These are phyloP conservation scores for Styela clava DNA, from an alignment of 23 tunicate genomes.

Conservation along the genomic window DNA sequence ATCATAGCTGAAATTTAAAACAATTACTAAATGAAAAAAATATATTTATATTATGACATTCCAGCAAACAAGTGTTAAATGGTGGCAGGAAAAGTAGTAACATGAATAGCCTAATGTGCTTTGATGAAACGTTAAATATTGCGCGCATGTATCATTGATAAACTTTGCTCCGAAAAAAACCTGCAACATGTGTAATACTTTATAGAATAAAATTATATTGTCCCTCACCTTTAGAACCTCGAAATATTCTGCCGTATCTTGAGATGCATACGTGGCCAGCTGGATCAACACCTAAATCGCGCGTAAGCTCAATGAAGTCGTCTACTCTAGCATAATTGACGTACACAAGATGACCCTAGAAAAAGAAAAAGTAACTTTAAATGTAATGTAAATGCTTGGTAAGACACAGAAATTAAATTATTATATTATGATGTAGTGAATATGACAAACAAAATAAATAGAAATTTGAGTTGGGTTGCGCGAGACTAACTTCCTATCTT, in stretches of 20 bases:
- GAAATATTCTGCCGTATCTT: conserved; percentile 75
- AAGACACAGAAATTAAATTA: neutral
- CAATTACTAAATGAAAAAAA: neutral
- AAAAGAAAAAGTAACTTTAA: neutral
- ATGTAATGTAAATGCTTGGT: neutral
- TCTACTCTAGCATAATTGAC: conserved; percentile 77
- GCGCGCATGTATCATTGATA: too few relatives aligned
- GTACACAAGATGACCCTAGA: conserved; percentile 65
- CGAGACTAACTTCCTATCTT: too few relatives aligned
- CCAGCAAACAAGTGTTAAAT: too few relatives aligned
- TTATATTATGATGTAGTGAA: neutral
- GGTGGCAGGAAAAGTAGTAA: too few relatives aligned
- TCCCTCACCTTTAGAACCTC: conserved; percentile 74
- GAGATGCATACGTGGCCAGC: conserved; percentile 72
- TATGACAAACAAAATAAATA: too few relatives aligned
- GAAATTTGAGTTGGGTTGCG: too few relatives aligned
- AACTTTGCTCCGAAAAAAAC: too few relatives aligned
- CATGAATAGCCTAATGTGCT: too few relatives aligned
- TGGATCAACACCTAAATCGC: conserved; percentile 40
- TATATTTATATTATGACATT: too few relatives aligned
- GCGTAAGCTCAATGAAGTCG: conserved; percentile 59
- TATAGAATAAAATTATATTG: too few relatives aligned
- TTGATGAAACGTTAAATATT: too few relatives aligned
- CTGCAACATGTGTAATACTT: too few relatives aligned
- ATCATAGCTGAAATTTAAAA: conserved; percentile 34